Conservation (phyloP, 2,797 vertebrate species). For the Uromys caudimaculatus region DNA sequence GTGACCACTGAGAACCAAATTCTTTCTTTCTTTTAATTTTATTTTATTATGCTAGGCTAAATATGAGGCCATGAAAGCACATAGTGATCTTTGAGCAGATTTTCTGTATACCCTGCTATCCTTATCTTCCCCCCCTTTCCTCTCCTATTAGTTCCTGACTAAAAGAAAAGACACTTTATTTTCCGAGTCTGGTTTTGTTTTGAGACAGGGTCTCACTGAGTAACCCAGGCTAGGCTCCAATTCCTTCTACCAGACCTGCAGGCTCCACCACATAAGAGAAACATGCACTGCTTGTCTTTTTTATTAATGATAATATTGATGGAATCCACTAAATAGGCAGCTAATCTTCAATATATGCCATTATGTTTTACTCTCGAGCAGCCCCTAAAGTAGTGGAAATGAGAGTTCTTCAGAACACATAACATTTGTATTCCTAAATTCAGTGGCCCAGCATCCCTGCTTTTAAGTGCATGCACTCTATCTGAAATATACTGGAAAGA, state of each 20-base stretch:
- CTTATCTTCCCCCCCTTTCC: neutral
- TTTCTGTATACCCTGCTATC: neutral
- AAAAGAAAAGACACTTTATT: neutral
- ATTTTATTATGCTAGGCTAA: neutral
- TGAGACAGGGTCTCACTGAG: neutral
- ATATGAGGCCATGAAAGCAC: neutral
- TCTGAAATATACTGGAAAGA: conserved; percentile 7
- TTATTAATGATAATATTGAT: neutral
- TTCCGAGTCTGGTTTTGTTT: neutral
- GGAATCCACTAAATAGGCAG: neutral
- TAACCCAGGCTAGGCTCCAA: neutral
- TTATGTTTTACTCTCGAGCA: conserved; percentile 2
- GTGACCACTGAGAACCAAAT: neutral
- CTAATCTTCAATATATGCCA: neutral
- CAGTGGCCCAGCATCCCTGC: neutral
- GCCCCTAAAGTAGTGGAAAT: neutral
- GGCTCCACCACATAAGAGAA: neutral
- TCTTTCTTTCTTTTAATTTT: neutral
- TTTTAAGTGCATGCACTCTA: neutral
- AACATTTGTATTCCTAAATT: conserved; percentile 15
- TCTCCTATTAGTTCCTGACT: neutral
- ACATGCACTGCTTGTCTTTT: neutral
- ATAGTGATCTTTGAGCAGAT: neutral
- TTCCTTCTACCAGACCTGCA: neutral
- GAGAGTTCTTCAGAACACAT: conserved; percentile 8